Percentiles rank a stretch among this genome's conserved stretches.
phyloP scores from a whole-genome alignment of 2,888 invertebrate genomes.

The Mesorhabditis belari region DNA sequence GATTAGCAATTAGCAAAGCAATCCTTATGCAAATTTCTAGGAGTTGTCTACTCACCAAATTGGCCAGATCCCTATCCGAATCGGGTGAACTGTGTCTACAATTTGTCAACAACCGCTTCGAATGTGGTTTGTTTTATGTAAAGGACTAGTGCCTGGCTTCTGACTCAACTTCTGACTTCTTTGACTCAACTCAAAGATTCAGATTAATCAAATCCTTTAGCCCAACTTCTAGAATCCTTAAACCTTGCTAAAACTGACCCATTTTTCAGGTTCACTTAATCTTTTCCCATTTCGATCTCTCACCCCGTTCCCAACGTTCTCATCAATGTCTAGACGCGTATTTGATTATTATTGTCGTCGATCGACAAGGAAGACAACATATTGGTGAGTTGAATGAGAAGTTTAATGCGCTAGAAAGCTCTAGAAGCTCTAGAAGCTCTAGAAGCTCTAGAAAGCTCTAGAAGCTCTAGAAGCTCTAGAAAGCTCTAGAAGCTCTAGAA shows the following conservation, averaged over 20 bases:
- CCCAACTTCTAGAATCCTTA: no score
- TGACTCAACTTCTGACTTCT: no score
- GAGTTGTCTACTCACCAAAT: constrained; percentile 26
- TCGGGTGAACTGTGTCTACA: constrained; percentile 31
- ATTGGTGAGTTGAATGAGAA: constrained; percentile 5
- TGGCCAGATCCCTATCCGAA: constrained; percentile 33
- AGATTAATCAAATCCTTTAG: no score
- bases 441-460: no score
- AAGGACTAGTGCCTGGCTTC: constrained; percentile 32
- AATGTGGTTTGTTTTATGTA: constrained; percentile 34
- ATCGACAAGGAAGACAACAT: constrained; percentile 16
- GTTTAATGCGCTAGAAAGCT: no score
- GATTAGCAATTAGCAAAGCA: no score
- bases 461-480: no score
- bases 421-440: no score
- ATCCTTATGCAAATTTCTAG: constrained; percentile 9
- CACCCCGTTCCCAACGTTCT: constrained; percentile 7
- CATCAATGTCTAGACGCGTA: constrained; percentile 49
- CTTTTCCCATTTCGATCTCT: not conserved
- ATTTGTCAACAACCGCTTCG: constrained; percentile 27
- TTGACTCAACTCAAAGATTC: no score
- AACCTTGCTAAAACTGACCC: no score
- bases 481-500: no score
- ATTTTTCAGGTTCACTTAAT: constrained; percentile 10
- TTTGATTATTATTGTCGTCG: constrained; percentile 38